Evolutionary conservation across 2,113 vertebrate species (phyloP).

Genomic region (Crotalus viridis): DNA sequence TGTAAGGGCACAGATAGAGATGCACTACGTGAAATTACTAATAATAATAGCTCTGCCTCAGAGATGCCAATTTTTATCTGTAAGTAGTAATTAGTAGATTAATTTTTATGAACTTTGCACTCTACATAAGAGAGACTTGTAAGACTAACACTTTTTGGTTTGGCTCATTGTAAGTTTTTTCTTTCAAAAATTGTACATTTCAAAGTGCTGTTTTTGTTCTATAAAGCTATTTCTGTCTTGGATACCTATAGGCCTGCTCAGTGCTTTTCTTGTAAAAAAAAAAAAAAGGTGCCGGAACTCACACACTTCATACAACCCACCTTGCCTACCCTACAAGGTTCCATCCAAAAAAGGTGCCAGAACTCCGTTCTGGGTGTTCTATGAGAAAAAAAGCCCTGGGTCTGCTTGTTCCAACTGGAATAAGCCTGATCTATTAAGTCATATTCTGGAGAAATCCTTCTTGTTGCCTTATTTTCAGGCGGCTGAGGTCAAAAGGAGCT

Average conservation of each 20-base stretch:
- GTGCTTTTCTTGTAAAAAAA: no score
- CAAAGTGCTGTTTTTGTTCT: not conserved
- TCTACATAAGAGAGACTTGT: not conserved
- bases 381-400: no score
- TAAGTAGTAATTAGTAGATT: not conserved
- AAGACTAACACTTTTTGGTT: not conserved
- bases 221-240: not conserved
- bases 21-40: not conserved
- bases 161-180: not conserved
- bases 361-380: no score
- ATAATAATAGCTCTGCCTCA: not conserved
- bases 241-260: not conserved
- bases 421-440: not conserved
- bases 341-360: no score
- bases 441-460: not conserved
- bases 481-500: not conserved
- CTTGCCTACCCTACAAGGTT: no score
- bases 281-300: no score
- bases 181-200: not conserved
- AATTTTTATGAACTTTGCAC: not conserved
- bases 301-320: no score
- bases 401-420: not conserved
- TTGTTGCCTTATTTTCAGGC: not conserved
- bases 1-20: not conserved
- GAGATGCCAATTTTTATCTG: not conserved